These are phyloP conservation scores for Brachionus manjavacas DNA, from an alignment of 1,140 invertebrate species.

Conservation along the genomic window DNA sequence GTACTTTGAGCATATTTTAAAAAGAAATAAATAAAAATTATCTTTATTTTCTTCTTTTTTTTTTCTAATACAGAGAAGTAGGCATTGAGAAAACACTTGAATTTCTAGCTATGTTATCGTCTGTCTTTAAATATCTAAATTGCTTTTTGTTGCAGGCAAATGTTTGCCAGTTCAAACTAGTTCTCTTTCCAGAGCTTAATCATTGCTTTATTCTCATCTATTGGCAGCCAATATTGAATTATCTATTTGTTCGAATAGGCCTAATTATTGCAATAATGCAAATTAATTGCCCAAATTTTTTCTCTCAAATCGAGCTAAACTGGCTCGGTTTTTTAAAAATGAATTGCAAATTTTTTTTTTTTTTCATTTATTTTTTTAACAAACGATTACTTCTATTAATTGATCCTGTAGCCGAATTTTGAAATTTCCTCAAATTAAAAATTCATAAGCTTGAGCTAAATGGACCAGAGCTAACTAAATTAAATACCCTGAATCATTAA, in stretches of 20 bases:
- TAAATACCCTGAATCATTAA: background rate
- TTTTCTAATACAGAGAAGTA: background rate
- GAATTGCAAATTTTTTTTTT: background rate
- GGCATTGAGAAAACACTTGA: conserved; percentile 7
- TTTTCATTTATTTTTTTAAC: background rate
- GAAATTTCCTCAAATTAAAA: background rate
- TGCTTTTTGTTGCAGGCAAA: background rate
- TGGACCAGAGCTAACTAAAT: background rate
- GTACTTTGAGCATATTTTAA: conserved; percentile 12
- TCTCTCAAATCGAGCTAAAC: background rate
- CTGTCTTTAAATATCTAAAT: conserved; percentile 29
- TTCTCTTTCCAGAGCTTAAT: background rate
- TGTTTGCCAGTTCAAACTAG: background rate
- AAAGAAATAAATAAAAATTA: conserved; percentile 29
- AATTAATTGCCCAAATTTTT: background rate
- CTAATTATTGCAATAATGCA: background rate
- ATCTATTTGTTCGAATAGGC: background rate
- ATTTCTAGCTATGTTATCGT: conserved; percentile 1
- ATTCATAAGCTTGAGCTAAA: background rate
- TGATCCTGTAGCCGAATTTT: background rate
- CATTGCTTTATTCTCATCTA: background rate
- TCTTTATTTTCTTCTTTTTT: background rate
- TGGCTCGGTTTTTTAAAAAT: background rate
- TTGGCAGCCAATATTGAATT: background rate
- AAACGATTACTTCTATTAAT: background rate